Conservation (phyloP, 2,888 invertebrate species). For the Scrobipalpa costella region DNA sequence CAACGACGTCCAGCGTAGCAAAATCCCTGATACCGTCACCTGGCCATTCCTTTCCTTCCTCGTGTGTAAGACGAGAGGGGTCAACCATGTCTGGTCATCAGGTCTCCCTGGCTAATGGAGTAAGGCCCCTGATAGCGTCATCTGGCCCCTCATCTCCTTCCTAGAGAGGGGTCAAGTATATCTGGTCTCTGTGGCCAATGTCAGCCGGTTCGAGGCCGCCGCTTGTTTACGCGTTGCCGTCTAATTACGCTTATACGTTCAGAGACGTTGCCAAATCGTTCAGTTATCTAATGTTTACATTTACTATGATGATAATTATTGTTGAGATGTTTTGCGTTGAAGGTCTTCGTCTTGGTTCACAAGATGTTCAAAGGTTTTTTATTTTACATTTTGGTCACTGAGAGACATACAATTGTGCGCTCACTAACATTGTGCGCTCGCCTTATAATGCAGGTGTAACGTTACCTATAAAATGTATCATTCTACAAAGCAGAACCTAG, state of each 20-base stretch:
- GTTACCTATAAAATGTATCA: too few relatives aligned
- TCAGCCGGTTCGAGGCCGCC: conserved; percentile 63
- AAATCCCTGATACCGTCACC: neutral
- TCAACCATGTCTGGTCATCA: neutral
- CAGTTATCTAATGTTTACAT: conserved; percentile 42
- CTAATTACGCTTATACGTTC: conserved; percentile 55
- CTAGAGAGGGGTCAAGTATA: conserved; percentile 42
- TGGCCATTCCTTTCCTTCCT: neutral
- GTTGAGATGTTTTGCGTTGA: neutral
- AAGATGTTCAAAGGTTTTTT: too few relatives aligned
- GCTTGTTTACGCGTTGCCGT: conserved; percentile 60
- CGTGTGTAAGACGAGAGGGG: neutral
- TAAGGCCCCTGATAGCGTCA: too few relatives aligned
- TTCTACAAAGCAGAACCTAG: too few relatives aligned
- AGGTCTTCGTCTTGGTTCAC: neutral
- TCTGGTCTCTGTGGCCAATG: conserved; percentile 54
- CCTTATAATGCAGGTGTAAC: too few relatives aligned
- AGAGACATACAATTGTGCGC: too few relatives aligned
- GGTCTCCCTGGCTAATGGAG: neutral
- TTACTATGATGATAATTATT: conserved; percentile 34
- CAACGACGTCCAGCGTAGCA: neutral
- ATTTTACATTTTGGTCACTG: too few relatives aligned
- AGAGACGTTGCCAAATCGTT: conserved; percentile 60
- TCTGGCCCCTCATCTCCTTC: neutral
- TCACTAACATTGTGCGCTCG: too few relatives aligned